These are phyloP conservation scores for Neoseiulus cucumeris DNA, from an alignment of 1,140 invertebrate species.

Conservation along the genomic window DNA sequence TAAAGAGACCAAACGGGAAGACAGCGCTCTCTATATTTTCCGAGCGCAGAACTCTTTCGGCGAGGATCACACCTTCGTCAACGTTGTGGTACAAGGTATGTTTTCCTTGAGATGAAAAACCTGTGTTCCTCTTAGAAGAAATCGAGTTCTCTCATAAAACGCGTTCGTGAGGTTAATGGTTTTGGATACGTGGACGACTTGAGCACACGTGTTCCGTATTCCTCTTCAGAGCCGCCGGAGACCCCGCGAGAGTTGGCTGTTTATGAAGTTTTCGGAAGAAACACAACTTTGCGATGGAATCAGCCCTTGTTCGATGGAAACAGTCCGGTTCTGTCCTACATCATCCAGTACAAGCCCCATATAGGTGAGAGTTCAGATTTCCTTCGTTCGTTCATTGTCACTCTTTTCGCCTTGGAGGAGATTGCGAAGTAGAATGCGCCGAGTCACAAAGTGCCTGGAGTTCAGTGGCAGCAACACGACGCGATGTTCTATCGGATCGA, in stretches of 20 bases:
- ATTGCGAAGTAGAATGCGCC: neutral
- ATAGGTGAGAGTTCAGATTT: no score
- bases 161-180: no score
- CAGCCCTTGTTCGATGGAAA: slow-evolving; percentile 1
- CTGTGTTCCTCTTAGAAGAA: neutral
- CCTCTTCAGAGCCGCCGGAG: neutral
- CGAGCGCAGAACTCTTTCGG: neutral
- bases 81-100: neutral
- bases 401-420: neutral
- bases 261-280: neutral
- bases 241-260: slow-evolving; percentile 5
- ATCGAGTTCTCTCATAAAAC: no score
- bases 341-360: slow-evolving; percentile 6
- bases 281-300: neutral
- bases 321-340: neutral
- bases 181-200: no score
- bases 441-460: neutral
- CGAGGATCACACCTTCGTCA: neutral
- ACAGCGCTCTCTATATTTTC: neutral
- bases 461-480: neutral
- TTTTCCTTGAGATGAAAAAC: neutral
- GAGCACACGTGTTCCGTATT: neutral
- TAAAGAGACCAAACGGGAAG: neutral
- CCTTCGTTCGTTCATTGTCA: neutral
- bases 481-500: neutral